A percentile compares a stretch with the other conserved stretches of the same genome.
phyloP scores from a whole-genome alignment of 2,888 invertebrate genomes.

The Brachylomia viminalis region DNA sequence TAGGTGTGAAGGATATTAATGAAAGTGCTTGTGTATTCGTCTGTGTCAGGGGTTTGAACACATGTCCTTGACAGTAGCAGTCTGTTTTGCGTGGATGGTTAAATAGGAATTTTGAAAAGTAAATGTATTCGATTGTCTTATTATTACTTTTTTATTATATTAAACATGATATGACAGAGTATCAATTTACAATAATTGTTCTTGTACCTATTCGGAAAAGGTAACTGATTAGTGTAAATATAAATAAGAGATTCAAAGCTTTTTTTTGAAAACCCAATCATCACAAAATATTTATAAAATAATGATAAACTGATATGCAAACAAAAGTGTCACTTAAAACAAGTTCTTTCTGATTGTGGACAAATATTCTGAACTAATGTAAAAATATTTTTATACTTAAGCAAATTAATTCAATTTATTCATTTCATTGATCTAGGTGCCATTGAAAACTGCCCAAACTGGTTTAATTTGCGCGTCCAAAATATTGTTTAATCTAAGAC shows the following conservation, averaged over 20 bases:
- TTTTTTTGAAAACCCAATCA: background rate
- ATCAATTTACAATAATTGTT: background rate
- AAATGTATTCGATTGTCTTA: background rate
- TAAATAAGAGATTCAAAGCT: slow-evolving; percentile 23
- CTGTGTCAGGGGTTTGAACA: background rate
- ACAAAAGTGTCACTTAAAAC: background rate
- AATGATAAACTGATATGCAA: background rate
- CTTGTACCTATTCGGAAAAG: slow-evolving; percentile 2
- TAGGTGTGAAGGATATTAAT: background rate
- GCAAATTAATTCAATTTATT: slow-evolving; percentile 15
- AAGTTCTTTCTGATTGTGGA: background rate
- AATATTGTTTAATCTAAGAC: slow-evolving; percentile 12
- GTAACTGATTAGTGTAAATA: background rate
- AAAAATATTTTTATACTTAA: background rate
- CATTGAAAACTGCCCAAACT: slow-evolving; percentile 32
- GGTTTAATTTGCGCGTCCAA: slow-evolving; percentile 39
- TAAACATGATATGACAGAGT: background rate
- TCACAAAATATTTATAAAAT: background rate
- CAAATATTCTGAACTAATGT: background rate
- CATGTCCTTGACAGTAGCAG: background rate
- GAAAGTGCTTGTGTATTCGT: slow-evolving; percentile 19
- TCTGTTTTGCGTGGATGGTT: background rate
- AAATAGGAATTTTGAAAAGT: background rate
- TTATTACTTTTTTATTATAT: background rate
- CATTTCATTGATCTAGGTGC: background rate